Evolutionary conservation across 2,113 vertebrate genomes (phyloP).

Genomic region (Nerophis lumbriciformis): DNA sequence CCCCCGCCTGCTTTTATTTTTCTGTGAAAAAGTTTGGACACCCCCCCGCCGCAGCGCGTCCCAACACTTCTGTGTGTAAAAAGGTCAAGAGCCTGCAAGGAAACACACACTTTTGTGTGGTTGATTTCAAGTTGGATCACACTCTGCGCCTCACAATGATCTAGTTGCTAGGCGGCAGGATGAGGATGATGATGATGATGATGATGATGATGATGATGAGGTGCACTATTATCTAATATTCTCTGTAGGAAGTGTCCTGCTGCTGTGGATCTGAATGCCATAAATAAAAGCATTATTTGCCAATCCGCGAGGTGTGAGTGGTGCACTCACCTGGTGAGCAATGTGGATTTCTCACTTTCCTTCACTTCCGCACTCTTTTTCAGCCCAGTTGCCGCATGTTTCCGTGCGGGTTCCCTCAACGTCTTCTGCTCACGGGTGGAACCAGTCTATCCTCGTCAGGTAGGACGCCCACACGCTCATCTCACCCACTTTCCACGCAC

Average conservation of each 20-base stretch:
- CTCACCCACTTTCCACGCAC: conserved; percentile 11
- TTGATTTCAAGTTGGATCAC: neutral
- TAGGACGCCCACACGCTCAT: conserved; percentile 47
- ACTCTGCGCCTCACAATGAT: conserved; percentile 21
- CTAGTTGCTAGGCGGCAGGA: conserved; percentile 62
- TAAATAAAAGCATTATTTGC: neutral
- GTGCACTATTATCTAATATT: conserved; percentile 57
- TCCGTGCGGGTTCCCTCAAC: conserved; percentile 13
- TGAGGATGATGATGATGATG: conserved; percentile 13
- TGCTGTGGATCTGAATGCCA: conserved; percentile 33
- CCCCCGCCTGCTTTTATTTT: no score
- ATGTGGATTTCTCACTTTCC: conserved; percentile 20
- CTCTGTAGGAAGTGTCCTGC: conserved; percentile 22
- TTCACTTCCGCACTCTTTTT: conserved; percentile 23
- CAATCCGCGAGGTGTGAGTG: neutral
- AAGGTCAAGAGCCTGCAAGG: no score
- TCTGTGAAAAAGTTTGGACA: no score
- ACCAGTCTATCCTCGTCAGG: conserved; percentile 44
- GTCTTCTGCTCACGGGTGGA: conserved; percentile 43
- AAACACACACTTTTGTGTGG: neutral
- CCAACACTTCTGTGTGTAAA: neutral
- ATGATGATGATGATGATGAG: conserved; percentile 15
- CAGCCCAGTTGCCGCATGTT: conserved; percentile 54
- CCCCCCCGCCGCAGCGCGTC: neutral
- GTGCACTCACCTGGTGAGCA: conserved; percentile 45